These are phyloP conservation scores for Botrylloides violaceus DNA, from an alignment of 23 tunicate genomes.

Conservation along the genomic window DNA sequence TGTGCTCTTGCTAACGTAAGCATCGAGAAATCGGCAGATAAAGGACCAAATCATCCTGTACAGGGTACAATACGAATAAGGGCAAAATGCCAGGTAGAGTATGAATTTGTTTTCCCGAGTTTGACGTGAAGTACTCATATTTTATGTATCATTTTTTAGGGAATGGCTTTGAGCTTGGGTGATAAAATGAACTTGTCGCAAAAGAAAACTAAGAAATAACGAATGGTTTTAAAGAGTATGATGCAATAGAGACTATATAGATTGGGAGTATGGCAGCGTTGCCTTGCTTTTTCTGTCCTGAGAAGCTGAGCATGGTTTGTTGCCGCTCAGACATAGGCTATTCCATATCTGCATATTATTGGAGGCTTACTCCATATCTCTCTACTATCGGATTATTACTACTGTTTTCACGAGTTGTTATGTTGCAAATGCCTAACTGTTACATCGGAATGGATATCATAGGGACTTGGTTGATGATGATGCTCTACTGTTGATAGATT, in stretches of 20 bases:
- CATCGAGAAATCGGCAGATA: slow-evolving; percentile 68
- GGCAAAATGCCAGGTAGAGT: slow-evolving; percentile 84
- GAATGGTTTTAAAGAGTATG: background rate
- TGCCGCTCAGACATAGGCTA: background rate
- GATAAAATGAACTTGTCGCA: slow-evolving; percentile 85
- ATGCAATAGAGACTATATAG: background rate
- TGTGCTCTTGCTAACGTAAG: slow-evolving; percentile 88
- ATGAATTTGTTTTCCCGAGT: background rate
- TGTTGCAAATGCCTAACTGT: too few relatives aligned
- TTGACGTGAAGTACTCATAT: background rate
- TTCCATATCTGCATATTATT: too few relatives aligned
- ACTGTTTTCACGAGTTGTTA: background rate
- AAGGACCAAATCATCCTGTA: slow-evolving; percentile 60
- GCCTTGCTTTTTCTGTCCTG: background rate
- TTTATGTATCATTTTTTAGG: slow-evolving; percentile 46
- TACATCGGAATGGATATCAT: too few relatives aligned
- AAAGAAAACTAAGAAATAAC: slow-evolving; percentile 77
- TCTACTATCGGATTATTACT: background rate
- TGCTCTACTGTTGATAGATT: too few relatives aligned
- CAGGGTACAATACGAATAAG: slow-evolving; percentile 88
- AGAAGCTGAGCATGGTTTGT: background rate
- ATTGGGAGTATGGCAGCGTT: background rate
- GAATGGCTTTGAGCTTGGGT: slow-evolving; percentile 96
- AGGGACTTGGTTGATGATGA: too few relatives aligned
- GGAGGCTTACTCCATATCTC: background rate